Conservation (phyloP, 2,113 vertebrate genomes). For the Pica pica region DNA sequence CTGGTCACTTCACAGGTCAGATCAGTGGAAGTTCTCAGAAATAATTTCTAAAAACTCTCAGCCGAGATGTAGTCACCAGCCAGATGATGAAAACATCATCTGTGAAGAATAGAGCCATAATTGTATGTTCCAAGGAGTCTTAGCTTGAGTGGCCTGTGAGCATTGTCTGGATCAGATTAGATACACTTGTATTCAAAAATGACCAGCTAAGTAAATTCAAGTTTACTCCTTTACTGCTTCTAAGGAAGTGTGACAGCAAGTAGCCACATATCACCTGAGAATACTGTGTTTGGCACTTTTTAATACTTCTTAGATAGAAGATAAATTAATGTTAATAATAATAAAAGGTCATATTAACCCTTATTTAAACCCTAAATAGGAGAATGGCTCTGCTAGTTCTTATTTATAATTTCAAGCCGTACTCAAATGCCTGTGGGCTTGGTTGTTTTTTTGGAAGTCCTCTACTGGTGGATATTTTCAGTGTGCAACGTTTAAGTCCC, state of each 20-base stretch:
- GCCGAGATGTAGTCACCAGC: not conserved
- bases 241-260: not conserved
- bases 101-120: not conserved
- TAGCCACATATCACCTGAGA: not conserved
- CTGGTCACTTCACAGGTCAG: not conserved
- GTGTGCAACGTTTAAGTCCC: not conserved
- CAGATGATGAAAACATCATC: not conserved
- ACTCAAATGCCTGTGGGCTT: not conserved
- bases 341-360: not conserved
- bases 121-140: not conserved
- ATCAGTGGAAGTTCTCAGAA: not conserved
- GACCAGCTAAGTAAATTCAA: not conserved
- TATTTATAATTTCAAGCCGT: not conserved
- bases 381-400: not conserved
- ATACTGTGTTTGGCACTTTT: not conserved
- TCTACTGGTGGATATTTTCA: not conserved
- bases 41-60: not conserved
- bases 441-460: not conserved
- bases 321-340: not conserved
- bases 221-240: not conserved
- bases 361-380: not conserved
- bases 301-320: not conserved
- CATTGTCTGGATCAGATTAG: not conserved
- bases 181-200: not conserved
- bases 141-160: not conserved